Conservation (phyloP, 2,888 invertebrate species). For the Yponomeuta plumbellus region DNA sequence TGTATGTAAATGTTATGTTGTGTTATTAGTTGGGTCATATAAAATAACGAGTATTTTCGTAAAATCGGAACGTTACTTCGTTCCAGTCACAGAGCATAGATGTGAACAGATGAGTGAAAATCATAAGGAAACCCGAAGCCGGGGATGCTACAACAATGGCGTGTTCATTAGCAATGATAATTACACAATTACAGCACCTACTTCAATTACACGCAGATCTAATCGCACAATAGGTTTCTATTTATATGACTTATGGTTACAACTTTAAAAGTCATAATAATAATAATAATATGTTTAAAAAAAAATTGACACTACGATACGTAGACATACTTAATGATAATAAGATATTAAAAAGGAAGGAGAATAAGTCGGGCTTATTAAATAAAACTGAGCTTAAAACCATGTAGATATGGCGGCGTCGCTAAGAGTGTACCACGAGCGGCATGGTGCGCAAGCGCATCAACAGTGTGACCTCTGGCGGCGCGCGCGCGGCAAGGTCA, state of each 20-base stretch:
- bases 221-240: not conserved
- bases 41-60: not conserved
- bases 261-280: not conserved
- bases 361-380: too few species aligned
- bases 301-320: not conserved
- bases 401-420: too few species aligned
- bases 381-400: too few species aligned
- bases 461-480: slow-evolving; percentile 68
- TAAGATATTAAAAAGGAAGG: too few species aligned
- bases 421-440: slow-evolving; percentile 11
- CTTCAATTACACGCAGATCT: slow-evolving; percentile 4
- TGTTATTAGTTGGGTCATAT: not conserved
- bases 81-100: slow-evolving; percentile 2
- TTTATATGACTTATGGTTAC: too few species aligned
- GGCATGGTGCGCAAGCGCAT: slow-evolving; percentile 39
- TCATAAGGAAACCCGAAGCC: not conserved
- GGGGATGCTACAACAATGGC: slow-evolving; percentile 4
- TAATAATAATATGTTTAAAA: not conserved
- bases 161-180: slow-evolving; percentile 8
- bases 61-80: not conserved
- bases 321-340: too few species aligned
- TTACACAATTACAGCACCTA: slow-evolving; percentile 9
- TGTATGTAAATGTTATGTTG: too few species aligned
- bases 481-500: slow-evolving; percentile 72
- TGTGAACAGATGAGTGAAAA: not conserved